Evolutionary conservation across 2,113 vertebrate genomes (phyloP).

Genomic region (Amazona vittata): DNA sequence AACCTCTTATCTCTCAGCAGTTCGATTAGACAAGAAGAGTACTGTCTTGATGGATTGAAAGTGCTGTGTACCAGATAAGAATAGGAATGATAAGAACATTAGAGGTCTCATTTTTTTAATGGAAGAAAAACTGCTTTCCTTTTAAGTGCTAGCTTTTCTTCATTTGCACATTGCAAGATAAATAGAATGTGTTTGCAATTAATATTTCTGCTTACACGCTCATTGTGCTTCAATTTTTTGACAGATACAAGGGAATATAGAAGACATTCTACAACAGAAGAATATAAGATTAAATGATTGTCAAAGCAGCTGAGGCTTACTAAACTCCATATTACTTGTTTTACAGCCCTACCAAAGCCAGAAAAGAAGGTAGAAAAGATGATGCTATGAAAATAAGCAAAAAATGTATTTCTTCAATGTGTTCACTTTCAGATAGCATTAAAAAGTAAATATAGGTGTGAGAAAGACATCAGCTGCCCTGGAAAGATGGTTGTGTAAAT

Average conservation of each 20-base stretch:
- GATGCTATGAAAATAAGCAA: background rate
- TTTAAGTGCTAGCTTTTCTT: slow-evolving; percentile 17
- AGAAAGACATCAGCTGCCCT: background rate
- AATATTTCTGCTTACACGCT: background rate
- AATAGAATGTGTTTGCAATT: slow-evolving; percentile 22
- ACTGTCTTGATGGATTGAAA: slow-evolving; percentile 56
- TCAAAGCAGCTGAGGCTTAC: background rate
- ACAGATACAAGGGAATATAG: background rate
- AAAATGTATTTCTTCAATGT: background rate
- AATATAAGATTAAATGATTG: background rate
- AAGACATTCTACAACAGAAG: background rate
- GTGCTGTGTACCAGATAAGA: slow-evolving; percentile 50
- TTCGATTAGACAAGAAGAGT: slow-evolving; percentile 60
- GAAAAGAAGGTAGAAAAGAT: background rate
- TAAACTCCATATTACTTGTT: background rate
- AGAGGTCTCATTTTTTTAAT: background rate
- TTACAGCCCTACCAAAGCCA: background rate
- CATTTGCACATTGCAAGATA: background rate
- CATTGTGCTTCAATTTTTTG: background rate
- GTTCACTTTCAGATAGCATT: background rate
- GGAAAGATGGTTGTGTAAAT: background rate
- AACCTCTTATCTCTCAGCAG: slow-evolving; percentile 64
- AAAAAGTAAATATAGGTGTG: background rate
- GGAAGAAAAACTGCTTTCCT: background rate
- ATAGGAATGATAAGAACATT: slow-evolving; percentile 40